Percentiles rank a stretch among this genome's conserved stretches.
Conservation (phyloP, 1,140 invertebrate genomes). For the Platyscapa corneri region DNA sequence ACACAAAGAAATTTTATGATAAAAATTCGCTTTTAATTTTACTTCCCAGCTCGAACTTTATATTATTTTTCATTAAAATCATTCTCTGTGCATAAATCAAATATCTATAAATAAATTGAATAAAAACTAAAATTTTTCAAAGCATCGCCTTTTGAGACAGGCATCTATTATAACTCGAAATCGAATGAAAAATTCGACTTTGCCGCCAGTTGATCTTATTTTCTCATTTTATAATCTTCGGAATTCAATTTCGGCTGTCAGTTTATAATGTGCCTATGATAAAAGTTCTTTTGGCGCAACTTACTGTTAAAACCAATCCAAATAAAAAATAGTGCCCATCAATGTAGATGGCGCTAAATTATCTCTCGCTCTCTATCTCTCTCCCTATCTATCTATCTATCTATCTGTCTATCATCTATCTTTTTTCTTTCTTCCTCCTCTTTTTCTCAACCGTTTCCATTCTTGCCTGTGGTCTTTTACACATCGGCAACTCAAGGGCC, state of each 20-base stretch:
- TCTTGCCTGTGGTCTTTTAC: conserved; percentile 21
- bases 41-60: too few species aligned
- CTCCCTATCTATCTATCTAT: neutral
- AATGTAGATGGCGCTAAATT: neutral
- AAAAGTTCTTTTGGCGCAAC: neutral
- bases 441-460: conserved; percentile 31
- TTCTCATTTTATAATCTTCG: neutral
- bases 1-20: neutral
- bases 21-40: neutral
- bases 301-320: conserved; percentile 36
- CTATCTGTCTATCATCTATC: too few species aligned
- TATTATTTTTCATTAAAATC: neutral
- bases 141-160: neutral
- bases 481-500: conserved; percentile 26
- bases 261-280: conserved; percentile 5
- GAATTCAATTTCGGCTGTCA: neutral
- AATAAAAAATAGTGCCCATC: conserved; percentile 31
- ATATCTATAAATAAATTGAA: neutral
- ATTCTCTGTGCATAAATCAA: neutral
- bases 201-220: neutral
- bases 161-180: neutral
- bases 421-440: too few species aligned
- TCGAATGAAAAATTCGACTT: neutral
- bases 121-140: neutral
- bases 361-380: neutral